phyloP scores from a whole-genome alignment of 2,888 invertebrate species.

The Drosophila lacicola region DNA sequence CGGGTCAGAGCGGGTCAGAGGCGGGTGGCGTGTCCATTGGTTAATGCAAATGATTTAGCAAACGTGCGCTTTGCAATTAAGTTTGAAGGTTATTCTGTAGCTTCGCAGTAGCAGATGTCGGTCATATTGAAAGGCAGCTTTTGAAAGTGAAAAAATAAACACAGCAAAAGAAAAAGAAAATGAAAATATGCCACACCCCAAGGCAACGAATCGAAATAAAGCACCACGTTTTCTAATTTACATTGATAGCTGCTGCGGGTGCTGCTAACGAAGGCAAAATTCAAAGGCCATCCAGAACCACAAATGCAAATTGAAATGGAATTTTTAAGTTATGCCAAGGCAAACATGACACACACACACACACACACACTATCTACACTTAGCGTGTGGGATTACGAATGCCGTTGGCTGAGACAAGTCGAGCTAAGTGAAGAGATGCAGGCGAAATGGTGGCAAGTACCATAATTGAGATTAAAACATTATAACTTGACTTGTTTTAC shows the following conservation, averaged over 20 bases:
- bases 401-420: conserved; percentile 21
- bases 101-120: conserved; percentile 22
- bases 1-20: conserved; percentile 4
- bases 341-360: conserved; percentile 39
- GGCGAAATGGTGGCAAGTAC: conserved; percentile 73
- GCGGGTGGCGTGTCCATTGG: conserved; percentile 44
- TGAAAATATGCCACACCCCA: conserved; percentile 34
- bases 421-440: conserved; percentile 12
- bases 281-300: conserved; percentile 65
- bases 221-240: conserved; percentile 68
- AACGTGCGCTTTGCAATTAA: conserved; percentile 69
- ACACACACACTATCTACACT: not conserved
- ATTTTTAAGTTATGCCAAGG: conserved; percentile 78
- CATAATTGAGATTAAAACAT: conserved; percentile 80
- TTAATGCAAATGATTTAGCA: conserved; percentile 76
- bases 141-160: conserved; percentile 24
- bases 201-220: conserved; percentile 75
- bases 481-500: conserved; percentile 80
- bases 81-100: conserved; percentile 69
- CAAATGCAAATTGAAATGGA: conserved; percentile 77
- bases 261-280: conserved; percentile 63
- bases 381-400: conserved; percentile 10
- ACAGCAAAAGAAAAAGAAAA: conserved; percentile 17
- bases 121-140: conserved; percentile 49
- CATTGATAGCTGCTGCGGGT: conserved; percentile 68